These are phyloP conservation scores for Apogon hyalosoma DNA, from an alignment of 2,797 vertebrate genomes.

Conservation along the genomic window DNA sequence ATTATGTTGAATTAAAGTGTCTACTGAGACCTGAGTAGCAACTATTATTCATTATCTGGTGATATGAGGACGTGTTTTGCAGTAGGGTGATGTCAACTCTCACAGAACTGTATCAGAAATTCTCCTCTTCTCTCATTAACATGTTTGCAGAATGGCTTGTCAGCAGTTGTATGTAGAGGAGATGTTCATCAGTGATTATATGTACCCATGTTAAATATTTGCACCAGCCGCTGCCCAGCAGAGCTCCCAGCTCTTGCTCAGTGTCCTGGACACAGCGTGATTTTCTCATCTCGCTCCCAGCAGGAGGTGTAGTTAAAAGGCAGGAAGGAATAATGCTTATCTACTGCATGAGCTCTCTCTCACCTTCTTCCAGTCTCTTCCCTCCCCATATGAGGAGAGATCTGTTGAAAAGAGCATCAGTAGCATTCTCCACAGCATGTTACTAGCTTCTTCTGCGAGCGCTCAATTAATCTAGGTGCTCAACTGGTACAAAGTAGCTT, in stretches of 20 bases:
- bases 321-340: slow-evolving; percentile 49
- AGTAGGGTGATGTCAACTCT: neutral
- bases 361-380: slow-evolving; percentile 35
- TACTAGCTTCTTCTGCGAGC: slow-evolving; percentile 54
- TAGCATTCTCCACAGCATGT: slow-evolving; percentile 45
- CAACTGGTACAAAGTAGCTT: slow-evolving; percentile 66
- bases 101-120: neutral
- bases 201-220: slow-evolving; percentile 50
- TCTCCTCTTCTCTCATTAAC: slow-evolving; percentile 17
- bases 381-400: slow-evolving; percentile 50
- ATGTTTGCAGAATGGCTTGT: slow-evolving; percentile 26
- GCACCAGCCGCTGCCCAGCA: slow-evolving; percentile 13
- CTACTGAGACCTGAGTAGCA: neutral
- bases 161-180: slow-evolving; percentile 15
- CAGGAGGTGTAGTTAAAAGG: slow-evolving; percentile 58
- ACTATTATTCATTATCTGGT: slow-evolving; percentile 10
- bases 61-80: slow-evolving; percentile 14
- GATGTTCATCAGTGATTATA: slow-evolving; percentile 20
- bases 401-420: slow-evolving; percentile 59
- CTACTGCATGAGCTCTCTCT: slow-evolving; percentile 51
- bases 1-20: slow-evolving; percentile 12
- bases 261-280: slow-evolving; percentile 29
- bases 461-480: slow-evolving; percentile 72
- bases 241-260: slow-evolving; percentile 12
- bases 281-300: slow-evolving; percentile 44